Evolutionary conservation across 2,113 vertebrate species (phyloP).

Genomic region (Oncorhynchus masou): DNA sequence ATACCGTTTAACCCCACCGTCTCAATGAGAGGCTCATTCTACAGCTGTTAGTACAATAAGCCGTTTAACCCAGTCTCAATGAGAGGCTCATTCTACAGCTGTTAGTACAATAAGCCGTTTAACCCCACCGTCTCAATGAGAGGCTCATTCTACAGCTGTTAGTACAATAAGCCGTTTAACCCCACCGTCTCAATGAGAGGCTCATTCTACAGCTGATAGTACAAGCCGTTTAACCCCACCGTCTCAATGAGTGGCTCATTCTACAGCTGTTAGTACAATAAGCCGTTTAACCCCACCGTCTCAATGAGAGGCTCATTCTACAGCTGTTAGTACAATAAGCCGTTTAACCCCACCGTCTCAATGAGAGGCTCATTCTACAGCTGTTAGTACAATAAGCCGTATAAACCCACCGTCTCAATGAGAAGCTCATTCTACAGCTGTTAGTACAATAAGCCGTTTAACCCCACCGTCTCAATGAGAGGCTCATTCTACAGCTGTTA

Average conservation of each 20-base stretch:
- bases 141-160: background rate
- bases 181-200: too few relatives aligned
- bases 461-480: background rate
- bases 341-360: background rate
- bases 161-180: background rate
- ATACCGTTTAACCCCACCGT: background rate
- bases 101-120: background rate
- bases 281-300: too few relatives aligned
- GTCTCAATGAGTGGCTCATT: background rate
- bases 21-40: background rate
- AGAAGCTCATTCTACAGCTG: too few relatives aligned
- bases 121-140: background rate
- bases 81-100: too few relatives aligned
- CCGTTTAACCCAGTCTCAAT: too few relatives aligned
- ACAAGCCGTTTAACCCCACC: background rate
- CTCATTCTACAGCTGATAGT: background rate
- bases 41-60: background rate
- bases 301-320: too few relatives aligned
- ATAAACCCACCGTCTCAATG: too few relatives aligned
- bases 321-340: background rate
- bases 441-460: background rate
- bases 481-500: background rate
- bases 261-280: background rate
- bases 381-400: background rate
- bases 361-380: background rate